phyloP scores from a whole-genome alignment of 1,140 invertebrate species.

The Rhagoletis zephyria region DNA sequence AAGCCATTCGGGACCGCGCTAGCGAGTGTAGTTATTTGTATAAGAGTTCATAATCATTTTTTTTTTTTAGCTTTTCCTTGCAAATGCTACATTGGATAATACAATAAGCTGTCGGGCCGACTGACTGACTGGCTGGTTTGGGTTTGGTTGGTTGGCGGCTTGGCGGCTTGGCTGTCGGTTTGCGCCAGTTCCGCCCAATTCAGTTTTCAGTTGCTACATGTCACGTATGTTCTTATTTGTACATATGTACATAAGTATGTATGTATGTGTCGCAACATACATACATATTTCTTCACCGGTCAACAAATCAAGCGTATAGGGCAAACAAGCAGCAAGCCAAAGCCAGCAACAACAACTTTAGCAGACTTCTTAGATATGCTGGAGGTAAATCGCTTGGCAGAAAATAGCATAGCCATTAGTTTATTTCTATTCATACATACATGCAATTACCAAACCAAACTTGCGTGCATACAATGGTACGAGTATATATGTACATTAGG shows the following conservation, averaged over 20 bases:
- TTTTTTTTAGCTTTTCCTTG: conserved; percentile 1
- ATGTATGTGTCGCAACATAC: background rate
- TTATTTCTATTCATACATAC: background rate
- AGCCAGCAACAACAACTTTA: background rate
- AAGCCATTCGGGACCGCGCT: background rate
- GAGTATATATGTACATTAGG: too few species aligned
- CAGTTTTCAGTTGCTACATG: background rate
- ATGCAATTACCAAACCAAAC: background rate
- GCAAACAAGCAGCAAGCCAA: background rate
- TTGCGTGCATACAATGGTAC: too few species aligned
- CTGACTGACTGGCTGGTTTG: background rate
- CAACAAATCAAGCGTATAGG: background rate
- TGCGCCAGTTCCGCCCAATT: conserved; percentile 10
- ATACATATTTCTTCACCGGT: background rate
- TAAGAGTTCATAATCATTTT: background rate
- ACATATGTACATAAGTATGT: background rate
- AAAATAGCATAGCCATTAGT: background rate
- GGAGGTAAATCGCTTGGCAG: background rate
- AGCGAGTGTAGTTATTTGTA: background rate
- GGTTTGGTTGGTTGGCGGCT: too few species aligned
- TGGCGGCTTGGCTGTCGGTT: background rate
- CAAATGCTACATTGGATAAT: conserved; percentile 1
- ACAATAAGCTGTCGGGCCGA: background rate
- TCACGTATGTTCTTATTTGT: background rate
- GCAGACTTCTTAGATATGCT: background rate